Percentiles rank a stretch among this genome's conserved stretches.
Evolutionary conservation across 2,797 vertebrate species (phyloP).

Genomic region (Betta splendens): DNA sequence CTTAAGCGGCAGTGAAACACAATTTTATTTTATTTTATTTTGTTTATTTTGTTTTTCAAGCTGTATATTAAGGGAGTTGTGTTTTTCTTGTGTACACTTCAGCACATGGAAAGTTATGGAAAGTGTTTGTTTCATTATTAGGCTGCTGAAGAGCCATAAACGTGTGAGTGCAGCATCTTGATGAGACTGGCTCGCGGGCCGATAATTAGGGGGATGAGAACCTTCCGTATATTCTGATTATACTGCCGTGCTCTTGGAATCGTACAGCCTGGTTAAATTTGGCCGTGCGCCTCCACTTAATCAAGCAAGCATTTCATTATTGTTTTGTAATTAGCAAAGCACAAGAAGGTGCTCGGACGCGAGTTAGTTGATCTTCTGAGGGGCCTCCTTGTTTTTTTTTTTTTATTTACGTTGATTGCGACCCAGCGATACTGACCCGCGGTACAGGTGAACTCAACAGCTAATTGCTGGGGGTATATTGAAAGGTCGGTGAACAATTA

Average conservation of each 20-base stretch:
- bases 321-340: slow-evolving; percentile 67
- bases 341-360: slow-evolving; percentile 46
- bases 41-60: too few species aligned
- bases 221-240: slow-evolving; percentile 20
- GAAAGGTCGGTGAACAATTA: slow-evolving; percentile 78
- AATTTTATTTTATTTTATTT: too few species aligned
- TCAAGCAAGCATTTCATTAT: slow-evolving; percentile 61
- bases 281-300: slow-evolving; percentile 40
- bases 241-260: slow-evolving; percentile 7
- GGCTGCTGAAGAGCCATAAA: not conserved
- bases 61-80: too few species aligned
- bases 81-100: slow-evolving; percentile 73
- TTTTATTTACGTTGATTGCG: slow-evolving; percentile 76
- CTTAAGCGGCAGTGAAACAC: too few species aligned
- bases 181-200: slow-evolving; percentile 8
- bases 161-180: not conserved
- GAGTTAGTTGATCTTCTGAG: slow-evolving; percentile 43
- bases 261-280: slow-evolving; percentile 20
- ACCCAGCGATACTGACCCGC: slow-evolving; percentile 62
- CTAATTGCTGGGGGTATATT: slow-evolving; percentile 76
- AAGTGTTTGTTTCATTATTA: slow-evolving; percentile 39
- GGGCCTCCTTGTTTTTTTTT: slow-evolving; percentile 66
- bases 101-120: slow-evolving; percentile 80
- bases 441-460: slow-evolving; percentile 73
- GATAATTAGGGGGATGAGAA: slow-evolving; percentile 36